Percentiles rank a stretch among this genome's conserved stretches.
Evolutionary conservation across 2,888 invertebrate species (phyloP).

Genomic region (Busseola fusca): DNA sequence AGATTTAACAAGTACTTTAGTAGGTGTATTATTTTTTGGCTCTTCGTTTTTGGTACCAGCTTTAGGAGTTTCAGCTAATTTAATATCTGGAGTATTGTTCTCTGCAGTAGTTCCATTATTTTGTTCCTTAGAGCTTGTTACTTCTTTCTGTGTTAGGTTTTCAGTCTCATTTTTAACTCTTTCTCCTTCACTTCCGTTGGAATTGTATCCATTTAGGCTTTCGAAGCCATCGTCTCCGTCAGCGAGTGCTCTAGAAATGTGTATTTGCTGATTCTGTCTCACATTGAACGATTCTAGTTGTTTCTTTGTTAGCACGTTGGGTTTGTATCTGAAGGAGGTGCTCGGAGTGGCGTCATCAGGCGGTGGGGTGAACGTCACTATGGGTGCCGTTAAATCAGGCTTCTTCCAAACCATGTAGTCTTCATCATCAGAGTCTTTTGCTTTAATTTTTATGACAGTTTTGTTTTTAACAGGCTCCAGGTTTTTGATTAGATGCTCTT

Average conservation of each 20-base stretch:
- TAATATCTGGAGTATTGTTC: slow-evolving; percentile 17
- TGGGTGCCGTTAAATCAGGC: slow-evolving; percentile 78
- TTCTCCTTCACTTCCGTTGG: slow-evolving; percentile 90
- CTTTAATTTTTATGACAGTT: slow-evolving; percentile 76
- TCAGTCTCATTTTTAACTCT: slow-evolving; percentile 64
- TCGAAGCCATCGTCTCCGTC: slow-evolving; percentile 95
- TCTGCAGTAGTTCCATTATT: slow-evolving; percentile 65
- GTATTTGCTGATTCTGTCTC: slow-evolving; percentile 73
- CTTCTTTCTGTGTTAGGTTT: slow-evolving; percentile 62
- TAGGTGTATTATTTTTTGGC: slow-evolving; percentile 32
- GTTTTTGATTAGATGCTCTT: slow-evolving; percentile 78
- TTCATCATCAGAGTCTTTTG: slow-evolving; percentile 86
- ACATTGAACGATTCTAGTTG: slow-evolving; percentile 84
- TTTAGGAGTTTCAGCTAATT: slow-evolving; percentile 47
- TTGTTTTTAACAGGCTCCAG: slow-evolving; percentile 75
- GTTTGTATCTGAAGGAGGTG: slow-evolving; percentile 76
- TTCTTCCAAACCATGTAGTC: slow-evolving; percentile 87
- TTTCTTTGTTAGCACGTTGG: slow-evolving; percentile 82
- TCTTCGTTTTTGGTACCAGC: slow-evolving; percentile 41
- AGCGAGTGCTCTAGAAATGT: slow-evolving; percentile 75
- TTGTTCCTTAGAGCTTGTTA: slow-evolving; percentile 60
- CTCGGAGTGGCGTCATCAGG: slow-evolving; percentile 77
- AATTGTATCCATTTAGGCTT: slow-evolving; percentile 94
- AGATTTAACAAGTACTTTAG: slow-evolving; percentile 44
- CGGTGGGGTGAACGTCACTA: slow-evolving; percentile 85